A percentile compares a stretch with the other conserved stretches of the same genome.
Conservation (phyloP, 2,797 vertebrate species). For the Cynodonichthys magdalenae region DNA sequence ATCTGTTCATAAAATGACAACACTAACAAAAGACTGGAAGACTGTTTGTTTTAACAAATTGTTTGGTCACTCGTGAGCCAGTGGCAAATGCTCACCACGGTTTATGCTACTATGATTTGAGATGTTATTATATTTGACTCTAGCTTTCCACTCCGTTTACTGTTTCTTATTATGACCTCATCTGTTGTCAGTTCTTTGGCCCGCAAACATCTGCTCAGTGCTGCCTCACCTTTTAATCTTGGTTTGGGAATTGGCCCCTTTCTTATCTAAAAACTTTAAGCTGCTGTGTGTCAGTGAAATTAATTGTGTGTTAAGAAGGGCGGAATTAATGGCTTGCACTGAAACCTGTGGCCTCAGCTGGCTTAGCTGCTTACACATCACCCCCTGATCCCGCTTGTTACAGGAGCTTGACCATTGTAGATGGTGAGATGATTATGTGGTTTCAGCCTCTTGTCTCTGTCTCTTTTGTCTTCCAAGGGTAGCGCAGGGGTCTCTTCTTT, state of each 20-base stretch:
- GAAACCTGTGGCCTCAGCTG: conserved; percentile 74
- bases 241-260: conserved; percentile 59
- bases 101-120: conserved; percentile 24
- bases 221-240: conserved; percentile 76
- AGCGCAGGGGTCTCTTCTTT: conserved; percentile 73
- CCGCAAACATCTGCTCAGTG: conserved; percentile 69
- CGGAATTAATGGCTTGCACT: conserved; percentile 83
- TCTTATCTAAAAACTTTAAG: conserved; percentile 70
- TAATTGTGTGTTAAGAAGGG: conserved; percentile 82
- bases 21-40: conserved; percentile 64
- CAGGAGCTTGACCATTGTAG: conserved; percentile 80
- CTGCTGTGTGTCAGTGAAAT: conserved; percentile 75
- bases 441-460: conserved; percentile 81
- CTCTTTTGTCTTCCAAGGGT: conserved; percentile 80
- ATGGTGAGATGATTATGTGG: conserved; percentile 81
- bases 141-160: conserved; percentile 31
- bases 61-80: conserved; percentile 19
- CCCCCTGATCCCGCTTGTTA: conserved; percentile 83
- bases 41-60: conserved; percentile 66
- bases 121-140: conserved; percentile 39
- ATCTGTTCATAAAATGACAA: conserved; percentile 75
- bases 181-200: conserved; percentile 54
- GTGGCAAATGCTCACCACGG: conserved; percentile 14
- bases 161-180: conserved; percentile 51
- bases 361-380: conserved; percentile 76